Base-by-base conservation (phyloP, 2,113 vertebrate genomes). In the Ceyx margarethae region DNA sequence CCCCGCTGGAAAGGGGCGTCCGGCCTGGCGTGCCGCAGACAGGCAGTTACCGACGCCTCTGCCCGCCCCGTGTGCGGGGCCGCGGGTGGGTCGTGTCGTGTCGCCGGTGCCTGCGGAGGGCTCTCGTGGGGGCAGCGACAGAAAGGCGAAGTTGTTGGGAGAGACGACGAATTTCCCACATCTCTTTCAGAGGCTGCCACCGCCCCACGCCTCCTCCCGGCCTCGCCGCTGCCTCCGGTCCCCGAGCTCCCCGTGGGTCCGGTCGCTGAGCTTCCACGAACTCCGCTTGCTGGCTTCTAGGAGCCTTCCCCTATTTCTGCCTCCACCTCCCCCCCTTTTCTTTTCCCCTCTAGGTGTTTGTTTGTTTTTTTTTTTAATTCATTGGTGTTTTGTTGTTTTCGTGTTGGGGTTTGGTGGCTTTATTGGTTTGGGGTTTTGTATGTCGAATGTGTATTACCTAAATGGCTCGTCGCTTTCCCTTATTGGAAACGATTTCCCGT, bases 361-460 rank as follows among this genome's bases (percentile, higher is more conserved):
- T 20, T 11, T 13, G 35, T 22, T 45, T 20, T 28, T n/a, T 43
- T 35, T 5, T 16, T 21, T 22, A 26, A 53, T 53, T 22, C 18
- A 37, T 50, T 50, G 22, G 10, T 29, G 8, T 15, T 28, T 54
- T 15, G 26, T 10, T 29, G 28, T 54, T 54, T 54, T 54, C 28
- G 15, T 54, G 43, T 54, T 8, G 50, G 50, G 48, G 48, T 28
- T 26, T 28, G 25, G 28, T 29, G 26, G 21, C 15, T 54, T 54
- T 54, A 29, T 15, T 54, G 15, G 15, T 54, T 51, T 25, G 50
- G 50, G 50, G 28, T 21, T 58, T 29, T 6, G 15, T 22, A 19
- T 45, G 9, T 6, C 50, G 48, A n/a, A 76, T 96, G 95, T 97
- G 95, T 96, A 97, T 97, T 96, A 62, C 61, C 50, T 43, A 77